These are phyloP conservation scores for Antidorcas marsupialis DNA, from an alignment of 2,113 vertebrate genomes.

Conservation along the genomic window DNA sequence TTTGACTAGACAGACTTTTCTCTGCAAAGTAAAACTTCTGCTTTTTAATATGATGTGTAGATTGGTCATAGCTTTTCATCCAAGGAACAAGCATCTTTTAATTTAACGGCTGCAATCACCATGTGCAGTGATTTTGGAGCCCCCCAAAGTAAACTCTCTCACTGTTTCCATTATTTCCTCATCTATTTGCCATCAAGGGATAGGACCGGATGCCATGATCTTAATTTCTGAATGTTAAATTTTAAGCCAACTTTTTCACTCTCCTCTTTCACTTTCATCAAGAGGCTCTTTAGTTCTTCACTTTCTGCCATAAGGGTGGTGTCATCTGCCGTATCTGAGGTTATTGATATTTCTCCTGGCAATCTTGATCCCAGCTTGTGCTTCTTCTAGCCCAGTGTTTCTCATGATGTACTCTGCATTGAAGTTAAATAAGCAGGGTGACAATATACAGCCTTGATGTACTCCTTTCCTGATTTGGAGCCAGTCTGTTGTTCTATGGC, in stretches of 20 bases:
- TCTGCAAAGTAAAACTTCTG: not conserved
- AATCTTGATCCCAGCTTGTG: not conserved
- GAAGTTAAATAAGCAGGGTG: not conserved
- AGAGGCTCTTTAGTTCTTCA: not conserved
- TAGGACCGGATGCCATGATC: not conserved
- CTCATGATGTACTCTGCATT: not conserved
- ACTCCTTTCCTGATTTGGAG: not conserved
- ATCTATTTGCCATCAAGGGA: not conserved
- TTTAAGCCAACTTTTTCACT: not conserved
- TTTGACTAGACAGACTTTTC: not conserved
- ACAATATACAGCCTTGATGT: not conserved
- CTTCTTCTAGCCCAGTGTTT: not conserved
- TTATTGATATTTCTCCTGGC: not conserved
- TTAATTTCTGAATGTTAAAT: not conserved
- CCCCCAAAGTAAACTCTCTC: not conserved
- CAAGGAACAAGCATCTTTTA: not conserved
- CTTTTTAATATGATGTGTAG: not conserved
- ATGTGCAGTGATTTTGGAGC: not conserved
- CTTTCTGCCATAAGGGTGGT: not conserved
- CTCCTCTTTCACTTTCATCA: not conserved
- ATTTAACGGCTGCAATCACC: not conserved
- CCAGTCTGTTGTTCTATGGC: not conserved
- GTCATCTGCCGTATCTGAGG: not conserved
- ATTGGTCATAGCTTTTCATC: not conserved
- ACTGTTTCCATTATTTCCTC: not conserved